Evolutionary conservation across 2,888 invertebrate genomes (phyloP).

Genomic region (Rutpela maculata): DNA sequence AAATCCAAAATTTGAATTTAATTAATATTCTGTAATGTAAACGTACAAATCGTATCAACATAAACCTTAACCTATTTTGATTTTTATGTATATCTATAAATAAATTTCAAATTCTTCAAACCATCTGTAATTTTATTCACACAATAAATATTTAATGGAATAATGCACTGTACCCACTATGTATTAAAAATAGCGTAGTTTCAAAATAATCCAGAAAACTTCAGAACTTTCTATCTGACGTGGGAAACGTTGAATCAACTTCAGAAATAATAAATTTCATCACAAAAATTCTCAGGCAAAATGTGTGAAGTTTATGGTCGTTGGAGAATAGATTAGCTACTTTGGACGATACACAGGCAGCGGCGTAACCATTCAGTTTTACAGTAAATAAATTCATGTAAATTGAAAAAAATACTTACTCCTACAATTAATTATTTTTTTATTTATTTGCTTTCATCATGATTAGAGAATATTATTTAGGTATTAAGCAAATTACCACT

Average conservation of each 20-base stretch:
- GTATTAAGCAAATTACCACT: too few relatives aligned
- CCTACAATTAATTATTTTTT: too few relatives aligned
- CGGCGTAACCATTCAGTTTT: neutral
- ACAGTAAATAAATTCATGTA: too few relatives aligned
- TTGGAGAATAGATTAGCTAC: neutral
- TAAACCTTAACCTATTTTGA: neutral
- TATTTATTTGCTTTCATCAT: too few relatives aligned
- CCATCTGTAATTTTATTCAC: neutral
- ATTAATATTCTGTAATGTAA: neutral
- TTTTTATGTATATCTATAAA: neutral
- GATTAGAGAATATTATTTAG: too few relatives aligned
- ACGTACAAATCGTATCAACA: neutral
- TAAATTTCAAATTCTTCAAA: neutral
- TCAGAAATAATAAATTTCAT: conserved; percentile 27
- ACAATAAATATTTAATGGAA: neutral
- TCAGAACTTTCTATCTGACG: conserved; percentile 15
- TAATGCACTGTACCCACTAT: neutral
- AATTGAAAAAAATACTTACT: too few relatives aligned
- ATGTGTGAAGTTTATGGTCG: neutral
- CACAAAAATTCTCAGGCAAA: conserved; percentile 29
- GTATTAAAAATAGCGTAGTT: conserved; percentile 8
- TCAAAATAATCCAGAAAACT: conserved; percentile 17
- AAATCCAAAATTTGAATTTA: neutral
- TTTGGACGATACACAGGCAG: neutral
- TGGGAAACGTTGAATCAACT: conserved; percentile 34